A percentile compares a stretch with the other conserved stretches of the same genome.
phyloP scores from a whole-genome alignment of 2,888 invertebrate genomes.

The Shargacucullia verbasci region DNA sequence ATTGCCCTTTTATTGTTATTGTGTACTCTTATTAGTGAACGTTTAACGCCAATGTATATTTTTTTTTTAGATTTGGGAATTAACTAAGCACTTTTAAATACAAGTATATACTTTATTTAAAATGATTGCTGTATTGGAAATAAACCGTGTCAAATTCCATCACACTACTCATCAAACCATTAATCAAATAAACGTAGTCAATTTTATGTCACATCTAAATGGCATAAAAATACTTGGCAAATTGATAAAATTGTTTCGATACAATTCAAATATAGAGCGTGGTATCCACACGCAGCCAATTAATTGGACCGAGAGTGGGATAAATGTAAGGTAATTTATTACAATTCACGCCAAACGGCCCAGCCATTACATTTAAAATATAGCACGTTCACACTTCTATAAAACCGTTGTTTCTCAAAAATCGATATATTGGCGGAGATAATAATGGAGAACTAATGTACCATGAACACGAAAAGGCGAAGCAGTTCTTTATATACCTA shows the following conservation, averaged over 20 bases:
- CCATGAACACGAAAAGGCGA: no score
- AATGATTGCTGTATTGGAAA: not conserved
- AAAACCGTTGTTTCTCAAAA: constrained; percentile 65
- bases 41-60: constrained; percentile 20
- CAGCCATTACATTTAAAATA: constrained; percentile 82
- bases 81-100: no score
- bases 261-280: constrained; percentile 52
- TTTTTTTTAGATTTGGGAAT: no score
- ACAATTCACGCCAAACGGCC: constrained; percentile 75
- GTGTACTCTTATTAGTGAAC: constrained; percentile 41
- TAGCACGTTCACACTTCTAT: constrained; percentile 75
- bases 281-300: constrained; percentile 74
- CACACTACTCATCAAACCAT: not conserved
- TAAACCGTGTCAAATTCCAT: not conserved
- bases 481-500: no score
- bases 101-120: no score
- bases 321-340: constrained; percentile 84
- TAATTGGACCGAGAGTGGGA: constrained; percentile 77
- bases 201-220: constrained; percentile 1
- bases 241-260: constrained; percentile 41
- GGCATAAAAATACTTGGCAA: constrained; percentile 18
- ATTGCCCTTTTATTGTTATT: constrained; percentile 46
- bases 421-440: constrained; percentile 17
- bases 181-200: constrained; percentile 1
- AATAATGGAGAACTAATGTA: no score